Base-by-base conservation (phyloP, 1,140 invertebrate species). In the Lepidostoma basale region DNA sequence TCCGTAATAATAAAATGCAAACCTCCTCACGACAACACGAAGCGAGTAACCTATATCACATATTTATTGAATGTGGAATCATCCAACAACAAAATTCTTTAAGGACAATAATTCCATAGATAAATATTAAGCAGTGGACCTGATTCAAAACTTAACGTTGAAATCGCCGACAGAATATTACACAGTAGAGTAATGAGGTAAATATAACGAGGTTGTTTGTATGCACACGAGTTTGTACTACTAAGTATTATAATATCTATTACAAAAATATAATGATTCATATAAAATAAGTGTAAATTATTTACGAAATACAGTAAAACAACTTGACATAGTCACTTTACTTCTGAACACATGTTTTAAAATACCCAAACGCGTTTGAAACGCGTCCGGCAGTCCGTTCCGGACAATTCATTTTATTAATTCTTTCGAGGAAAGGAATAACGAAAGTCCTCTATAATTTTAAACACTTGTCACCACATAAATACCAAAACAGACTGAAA, bases 261-360 rank as follows among this genome's bases (percentile, higher is more conserved):
- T 36, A 36, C 33, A 36, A 54, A n/a, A n/a, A n/a, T n/a, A 54
- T 54, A 54, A 54, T 54, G 49, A 54, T 54, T 30, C 33, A 54
- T 54, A 54, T 54, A 54, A 30, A 30, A 54, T 54, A 54, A 28
- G 33, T 54, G 26, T 33, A 30, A 23, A 49, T n/a, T 18, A 54
- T 54, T 54, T 22, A 54, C 14, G n/a, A n/a, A 45, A 26, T 54
- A 40, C 4, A 36, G 54, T 59, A 39, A 20, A 59, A 59, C 23
- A 59, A 59, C 22, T 59, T 59, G 54, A 59, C 54, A 39, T 59
- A 40, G 54, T 59, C 22, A 25, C 22, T 59, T 59, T 23, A 59
- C 54, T 59, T 22, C 54, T 59, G 54, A 59, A 59, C 54, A 59
- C 54, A 59, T 59, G 30, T 59, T 40, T 59, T 59, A 54, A 33